Evolutionary conservation across 2,888 invertebrate genomes (phyloP), one percentile per base, ranked within the genome.

Genomic region (Tuberolachnus salignus): DNA sequence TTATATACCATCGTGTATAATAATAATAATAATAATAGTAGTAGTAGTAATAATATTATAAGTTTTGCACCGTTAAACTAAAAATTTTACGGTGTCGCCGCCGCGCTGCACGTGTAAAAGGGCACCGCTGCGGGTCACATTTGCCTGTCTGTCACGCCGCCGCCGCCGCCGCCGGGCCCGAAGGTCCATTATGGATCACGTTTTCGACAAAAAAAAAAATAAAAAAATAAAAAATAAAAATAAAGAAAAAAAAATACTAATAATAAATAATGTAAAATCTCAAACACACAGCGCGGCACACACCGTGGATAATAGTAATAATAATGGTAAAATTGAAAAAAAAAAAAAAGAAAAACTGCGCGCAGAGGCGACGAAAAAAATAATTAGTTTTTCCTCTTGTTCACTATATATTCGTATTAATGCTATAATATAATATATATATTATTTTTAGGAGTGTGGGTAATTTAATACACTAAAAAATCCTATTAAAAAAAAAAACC

Each of bases 151-250:
- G 72, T 61, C 73, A 51, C 51, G 61, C 59, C 19, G 23, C 26
- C 6, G 34, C 26, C 6, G 34, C 34, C 44, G 34, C 34, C 34
- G 55, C 26, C 16, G 34, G 34, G 23, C 59, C 51, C 26, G 70
- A 70, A 70, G 70, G 70, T 70, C 70, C 44, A 55, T 63, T 63
- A 73, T 64, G 6, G 73, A 73, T 73, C 73, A 73, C 73, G 73
- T 73, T 63, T 61, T 73, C 11, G 21, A 51, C 34, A 0, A 34
- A 63, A 63, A 63, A n/a, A n/a, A n/a, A n/a, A n/a, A n/a, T n/a
- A n/a, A n/a, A n/a, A n/a, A n/a, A n/a, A n/a, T n/a, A n/a, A n/a
- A n/a, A 61, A 73, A 44, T 46, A 26, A 51, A 49, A 49, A 44
- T 34, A 44, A n/a, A 64, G 4, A 4, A 11, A 63, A 26, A 44